Percentiles rank a stretch among this genome's conserved stretches.
These are phyloP conservation scores for Odocoileus hemionus DNA, from an alignment of 2,113 vertebrate species.

Conservation along the genomic window DNA sequence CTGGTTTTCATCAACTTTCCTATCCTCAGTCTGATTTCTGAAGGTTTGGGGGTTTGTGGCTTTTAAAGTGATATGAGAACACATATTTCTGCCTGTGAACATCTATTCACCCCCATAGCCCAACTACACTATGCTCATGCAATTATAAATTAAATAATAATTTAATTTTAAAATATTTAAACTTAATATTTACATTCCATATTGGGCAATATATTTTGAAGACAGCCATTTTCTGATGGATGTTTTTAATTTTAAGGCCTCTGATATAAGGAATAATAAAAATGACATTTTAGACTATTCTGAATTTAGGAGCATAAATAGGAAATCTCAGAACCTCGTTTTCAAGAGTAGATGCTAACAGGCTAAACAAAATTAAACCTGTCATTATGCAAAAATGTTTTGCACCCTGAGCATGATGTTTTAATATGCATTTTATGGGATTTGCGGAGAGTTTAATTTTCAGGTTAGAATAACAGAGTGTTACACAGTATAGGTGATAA, in stretches of 20 bases:
- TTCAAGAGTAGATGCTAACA: constrained; percentile 75
- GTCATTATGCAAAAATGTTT: constrained; percentile 64
- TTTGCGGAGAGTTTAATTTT: constrained; percentile 55
- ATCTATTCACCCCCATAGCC: constrained; percentile 44
- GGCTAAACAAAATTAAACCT: constrained; percentile 76
- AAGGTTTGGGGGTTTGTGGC: not conserved
- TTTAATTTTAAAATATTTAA: constrained; percentile 78
- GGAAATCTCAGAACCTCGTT: constrained; percentile 72
- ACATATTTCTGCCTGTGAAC: not conserved
- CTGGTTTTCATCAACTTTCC: not conserved
- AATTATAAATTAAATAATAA: constrained; percentile 73
- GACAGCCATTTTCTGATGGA: constrained; percentile 85
- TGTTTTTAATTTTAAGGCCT: constrained; percentile 87
- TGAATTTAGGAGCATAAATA: constrained; percentile 81
- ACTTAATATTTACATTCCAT: constrained; percentile 84
- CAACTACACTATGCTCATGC: not conserved
- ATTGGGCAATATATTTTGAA: constrained; percentile 81
- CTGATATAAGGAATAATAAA: constrained; percentile 86
- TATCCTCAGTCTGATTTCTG: not conserved
- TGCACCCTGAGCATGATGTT: constrained; percentile 6
- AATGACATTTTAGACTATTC: constrained; percentile 81
- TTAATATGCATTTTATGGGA: constrained; percentile 37
- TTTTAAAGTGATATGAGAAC: not conserved
- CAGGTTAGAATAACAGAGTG: constrained; percentile 13
- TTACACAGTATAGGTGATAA: constrained; percentile 20